Conservation (phyloP, 1,140 invertebrate genomes). For the Chrysomallon squamiferum region DNA sequence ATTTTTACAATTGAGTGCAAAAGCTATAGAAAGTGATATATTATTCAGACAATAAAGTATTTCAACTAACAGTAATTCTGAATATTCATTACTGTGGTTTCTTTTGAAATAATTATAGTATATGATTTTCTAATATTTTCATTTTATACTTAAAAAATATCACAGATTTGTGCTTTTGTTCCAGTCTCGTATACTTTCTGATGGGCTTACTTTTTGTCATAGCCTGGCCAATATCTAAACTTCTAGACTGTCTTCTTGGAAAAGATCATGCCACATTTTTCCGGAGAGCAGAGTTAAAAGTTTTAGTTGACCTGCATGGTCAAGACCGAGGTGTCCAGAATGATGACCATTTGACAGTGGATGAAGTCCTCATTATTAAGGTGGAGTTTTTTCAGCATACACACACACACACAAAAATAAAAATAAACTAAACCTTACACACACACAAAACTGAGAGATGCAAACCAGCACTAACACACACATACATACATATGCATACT, state of each 20-base stretch:
- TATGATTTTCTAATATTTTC: background rate
- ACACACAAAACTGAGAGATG: too few species aligned
- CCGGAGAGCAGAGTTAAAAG: conserved; percentile 52
- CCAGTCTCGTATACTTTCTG: conserved; percentile 56
- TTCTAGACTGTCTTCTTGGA: conserved; percentile 56
- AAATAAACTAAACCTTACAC: too few species aligned
- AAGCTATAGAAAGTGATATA: too few species aligned
- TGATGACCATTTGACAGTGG: conserved; percentile 39
- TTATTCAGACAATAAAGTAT: too few species aligned
- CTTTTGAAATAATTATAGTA: too few species aligned
- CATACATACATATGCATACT: too few species aligned
- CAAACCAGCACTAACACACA: too few species aligned
- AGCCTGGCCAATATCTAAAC: conserved; percentile 57
- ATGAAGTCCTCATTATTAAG: conserved; percentile 58
- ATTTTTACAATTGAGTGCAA: too few species aligned
- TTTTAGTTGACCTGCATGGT: conserved; percentile 50
- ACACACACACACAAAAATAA: too few species aligned
- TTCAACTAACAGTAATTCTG: too few species aligned
- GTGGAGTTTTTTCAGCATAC: conserved; percentile 29
- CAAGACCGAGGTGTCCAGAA: background rate
- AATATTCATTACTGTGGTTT: too few species aligned
- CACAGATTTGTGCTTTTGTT: background rate
- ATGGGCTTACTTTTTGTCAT: conserved; percentile 57
- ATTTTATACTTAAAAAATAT: background rate
- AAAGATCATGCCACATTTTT: conserved; percentile 52